A percentile compares a stretch with the other conserved stretches of the same genome.
phyloP scores from a whole-genome alignment of 1,140 invertebrate genomes.

The Bathynomus jamesi region DNA sequence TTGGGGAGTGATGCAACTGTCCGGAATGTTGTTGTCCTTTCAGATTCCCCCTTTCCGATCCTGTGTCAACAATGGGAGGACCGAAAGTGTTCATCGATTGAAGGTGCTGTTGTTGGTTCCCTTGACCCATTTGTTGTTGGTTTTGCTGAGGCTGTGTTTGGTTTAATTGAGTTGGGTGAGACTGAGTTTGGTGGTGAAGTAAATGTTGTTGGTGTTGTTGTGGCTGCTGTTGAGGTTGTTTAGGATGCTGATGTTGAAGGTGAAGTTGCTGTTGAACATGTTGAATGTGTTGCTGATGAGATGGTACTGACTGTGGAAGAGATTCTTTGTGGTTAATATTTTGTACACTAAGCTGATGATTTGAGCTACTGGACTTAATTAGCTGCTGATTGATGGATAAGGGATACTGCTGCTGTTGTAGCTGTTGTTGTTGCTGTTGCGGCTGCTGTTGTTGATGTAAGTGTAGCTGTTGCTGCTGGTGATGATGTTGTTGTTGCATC shows the following conservation, averaged over 20 bases:
- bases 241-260: neutral
- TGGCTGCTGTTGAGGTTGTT: neutral
- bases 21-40: neutral
- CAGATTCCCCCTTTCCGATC: neutral
- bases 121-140: neutral
- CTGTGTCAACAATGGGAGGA: neutral
- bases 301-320: neutral
- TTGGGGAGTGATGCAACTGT: constrained; percentile 22
- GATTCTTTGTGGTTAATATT: neutral
- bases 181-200: neutral
- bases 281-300: neutral
- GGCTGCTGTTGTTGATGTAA: constrained; percentile 2
- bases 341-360: neutral
- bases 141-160: constrained; percentile 13
- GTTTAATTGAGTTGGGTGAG: neutral
- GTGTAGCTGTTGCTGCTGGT: neutral
- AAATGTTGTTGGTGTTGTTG: neutral
- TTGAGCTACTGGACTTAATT: neutral
- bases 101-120: constrained; percentile 3
- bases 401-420: constrained; percentile 1
- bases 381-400: neutral
- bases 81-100: neutral
- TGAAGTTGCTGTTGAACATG: neutral
- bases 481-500: neutral
- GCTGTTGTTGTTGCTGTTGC: neutral